These are phyloP conservation scores for Elephas maximus DNA, from an alignment of 2,113 vertebrate species.

Conservation along the genomic window DNA sequence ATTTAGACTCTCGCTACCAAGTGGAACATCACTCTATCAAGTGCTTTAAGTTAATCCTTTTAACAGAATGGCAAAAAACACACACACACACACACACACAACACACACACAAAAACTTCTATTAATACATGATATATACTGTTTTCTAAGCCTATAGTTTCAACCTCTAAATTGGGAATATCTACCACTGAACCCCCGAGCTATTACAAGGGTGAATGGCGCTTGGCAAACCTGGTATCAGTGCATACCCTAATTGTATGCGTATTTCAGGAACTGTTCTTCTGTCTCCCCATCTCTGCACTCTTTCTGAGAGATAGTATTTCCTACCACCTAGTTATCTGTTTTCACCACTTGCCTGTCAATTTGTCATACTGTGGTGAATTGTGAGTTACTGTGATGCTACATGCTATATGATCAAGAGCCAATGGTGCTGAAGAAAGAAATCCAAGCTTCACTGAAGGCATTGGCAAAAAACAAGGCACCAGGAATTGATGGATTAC, in stretches of 20 bases:
- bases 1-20: neutral
- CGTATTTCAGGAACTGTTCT: slow-evolving; percentile 20
- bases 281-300: neutral
- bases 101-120: too few species aligned
- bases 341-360: neutral
- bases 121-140: neutral
- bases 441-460: too few species aligned
- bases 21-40: neutral
- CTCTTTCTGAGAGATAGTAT: neutral
- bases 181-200: neutral
- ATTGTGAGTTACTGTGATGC: too few species aligned
- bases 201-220: neutral
- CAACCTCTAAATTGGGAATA: neutral
- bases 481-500: too few species aligned
- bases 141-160: slow-evolving; percentile 4
- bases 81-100: too few species aligned
- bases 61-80: neutral
- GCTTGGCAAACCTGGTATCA: neutral
- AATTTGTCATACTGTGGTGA: too few species aligned
- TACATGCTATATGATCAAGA: too few species aligned
- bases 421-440: too few species aligned
- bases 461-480: too few species aligned
- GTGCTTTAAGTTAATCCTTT: slow-evolving; percentile 32
- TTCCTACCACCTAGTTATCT: neutral
- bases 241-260: neutral